These are phyloP conservation scores for Teleogryllus oceanicus DNA, from an alignment of 2,888 invertebrate genomes.

Conservation along the genomic window DNA sequence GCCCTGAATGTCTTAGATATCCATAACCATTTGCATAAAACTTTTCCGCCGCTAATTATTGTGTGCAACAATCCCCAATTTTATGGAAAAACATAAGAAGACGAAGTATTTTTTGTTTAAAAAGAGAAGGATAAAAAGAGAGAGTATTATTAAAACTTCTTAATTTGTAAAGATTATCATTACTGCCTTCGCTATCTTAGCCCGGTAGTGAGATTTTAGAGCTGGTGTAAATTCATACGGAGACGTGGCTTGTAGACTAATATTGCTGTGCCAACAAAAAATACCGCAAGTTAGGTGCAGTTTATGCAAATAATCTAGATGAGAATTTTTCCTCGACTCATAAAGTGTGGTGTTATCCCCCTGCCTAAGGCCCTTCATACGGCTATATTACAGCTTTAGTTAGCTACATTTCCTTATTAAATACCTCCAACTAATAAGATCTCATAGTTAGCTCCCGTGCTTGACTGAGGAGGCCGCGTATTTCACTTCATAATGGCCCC, in stretches of 20 bases:
- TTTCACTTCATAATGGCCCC: slow-evolving; percentile 34
- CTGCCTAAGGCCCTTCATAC: slow-evolving; percentile 31
- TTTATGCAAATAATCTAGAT: slow-evolving; percentile 53
- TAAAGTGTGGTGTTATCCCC: slow-evolving; percentile 48
- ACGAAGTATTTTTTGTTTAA: neutral
- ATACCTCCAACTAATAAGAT: slow-evolving; percentile 49
- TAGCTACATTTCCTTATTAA: slow-evolving; percentile 51
- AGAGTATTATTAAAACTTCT: slow-evolving; percentile 44
- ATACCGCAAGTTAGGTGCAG: slow-evolving; percentile 47
- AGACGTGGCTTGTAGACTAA: slow-evolving; percentile 38
- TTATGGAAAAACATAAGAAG: slow-evolving; percentile 30
- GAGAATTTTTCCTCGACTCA: slow-evolving; percentile 49
- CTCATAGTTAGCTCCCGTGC: slow-evolving; percentile 37
- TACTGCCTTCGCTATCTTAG: slow-evolving; percentile 49
- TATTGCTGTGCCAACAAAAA: slow-evolving; percentile 38
- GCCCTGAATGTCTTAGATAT: slow-evolving; percentile 19
- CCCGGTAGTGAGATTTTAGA: slow-evolving; percentile 43
- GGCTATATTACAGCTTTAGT: slow-evolving; percentile 41
- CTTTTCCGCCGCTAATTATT: slow-evolving; percentile 31
- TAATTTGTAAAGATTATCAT: slow-evolving; percentile 51
- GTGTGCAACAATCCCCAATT: slow-evolving; percentile 32
- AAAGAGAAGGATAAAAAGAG: slow-evolving; percentile 12
- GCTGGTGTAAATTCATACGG: slow-evolving; percentile 39
- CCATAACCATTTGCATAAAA: slow-evolving; percentile 32
- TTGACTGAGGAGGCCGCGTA: slow-evolving; percentile 37